phyloP scores from a whole-genome alignment of 2,113 vertebrate genomes.

The Craseonycteris thonglongyai region DNA sequence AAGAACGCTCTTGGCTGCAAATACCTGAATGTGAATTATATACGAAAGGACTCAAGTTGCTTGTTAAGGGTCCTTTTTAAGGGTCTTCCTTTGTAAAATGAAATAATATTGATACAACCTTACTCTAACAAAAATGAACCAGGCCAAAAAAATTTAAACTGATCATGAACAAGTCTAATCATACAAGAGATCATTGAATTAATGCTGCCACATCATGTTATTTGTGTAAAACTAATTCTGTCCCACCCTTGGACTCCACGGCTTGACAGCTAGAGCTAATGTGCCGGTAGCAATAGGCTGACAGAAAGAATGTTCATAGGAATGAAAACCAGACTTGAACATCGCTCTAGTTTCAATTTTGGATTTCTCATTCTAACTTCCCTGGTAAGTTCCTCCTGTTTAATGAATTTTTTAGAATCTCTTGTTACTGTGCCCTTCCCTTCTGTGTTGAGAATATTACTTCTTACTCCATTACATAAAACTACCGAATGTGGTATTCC shows the following conservation, averaged over 20 bases:
- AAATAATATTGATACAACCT: background rate
- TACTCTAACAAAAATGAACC: background rate
- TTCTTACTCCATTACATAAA: background rate
- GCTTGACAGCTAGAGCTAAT: background rate
- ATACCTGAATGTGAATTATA: background rate
- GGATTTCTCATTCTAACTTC: background rate
- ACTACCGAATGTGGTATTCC: rapidly evolving
- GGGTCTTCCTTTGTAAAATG: background rate
- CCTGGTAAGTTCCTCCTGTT: background rate
- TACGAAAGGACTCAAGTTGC: background rate
- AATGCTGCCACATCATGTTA: too few species aligned
- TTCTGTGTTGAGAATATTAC: background rate
- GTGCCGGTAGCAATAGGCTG: background rate
- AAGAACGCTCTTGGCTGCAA: background rate
- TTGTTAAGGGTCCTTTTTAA: background rate
- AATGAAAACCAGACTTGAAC: background rate
- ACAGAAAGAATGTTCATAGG: rapidly evolving
- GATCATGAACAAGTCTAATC: background rate
- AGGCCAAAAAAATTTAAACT: background rate
- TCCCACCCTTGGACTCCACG: background rate
- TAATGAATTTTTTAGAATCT: background rate
- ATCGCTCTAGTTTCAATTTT: background rate
- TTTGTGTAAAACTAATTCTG: background rate
- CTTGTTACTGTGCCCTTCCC: background rate
- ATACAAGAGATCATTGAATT: background rate